These are phyloP conservation scores for Serranus cabrilla DNA, from an alignment of 2,797 vertebrate species.

Conservation along the genomic window DNA sequence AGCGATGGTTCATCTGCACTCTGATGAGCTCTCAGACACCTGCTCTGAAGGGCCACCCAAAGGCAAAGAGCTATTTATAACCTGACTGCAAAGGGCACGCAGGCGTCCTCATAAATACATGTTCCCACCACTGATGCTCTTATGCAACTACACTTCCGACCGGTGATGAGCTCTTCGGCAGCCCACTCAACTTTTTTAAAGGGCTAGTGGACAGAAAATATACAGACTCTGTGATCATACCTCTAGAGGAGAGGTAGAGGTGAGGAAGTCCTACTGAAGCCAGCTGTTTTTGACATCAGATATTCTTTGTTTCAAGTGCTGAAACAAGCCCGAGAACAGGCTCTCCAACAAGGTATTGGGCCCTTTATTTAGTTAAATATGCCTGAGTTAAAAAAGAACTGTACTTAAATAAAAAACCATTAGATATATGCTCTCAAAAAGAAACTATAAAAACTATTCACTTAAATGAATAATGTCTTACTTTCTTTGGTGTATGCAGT, in stretches of 20 bases:
- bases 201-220: background rate
- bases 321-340: too few species aligned
- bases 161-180: constrained; percentile 36
- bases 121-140: constrained; percentile 50
- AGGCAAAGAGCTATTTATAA: constrained; percentile 69
- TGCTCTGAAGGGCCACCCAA: constrained; percentile 48
- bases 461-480: too few species aligned
- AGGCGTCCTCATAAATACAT: constrained; percentile 60
- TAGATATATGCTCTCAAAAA: too few species aligned
- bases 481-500: too few species aligned
- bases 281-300: background rate
- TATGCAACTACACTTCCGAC: constrained; percentile 49
- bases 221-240: background rate
- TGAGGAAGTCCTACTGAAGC: background rate
- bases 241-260: too few species aligned
- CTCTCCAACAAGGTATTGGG: too few species aligned
- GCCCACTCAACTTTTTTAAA: constrained; percentile 25
- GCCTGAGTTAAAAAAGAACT: too few species aligned
- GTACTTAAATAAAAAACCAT: too few species aligned
- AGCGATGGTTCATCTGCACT: background rate
- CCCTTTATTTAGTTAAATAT: too few species aligned
- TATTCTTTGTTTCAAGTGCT: background rate
- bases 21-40: constrained; percentile 54
- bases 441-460: too few species aligned
- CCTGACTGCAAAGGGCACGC: constrained; percentile 56